Base-by-base conservation (phyloP, 2,113 vertebrate species). In the Pungitius pungitius region DNA sequence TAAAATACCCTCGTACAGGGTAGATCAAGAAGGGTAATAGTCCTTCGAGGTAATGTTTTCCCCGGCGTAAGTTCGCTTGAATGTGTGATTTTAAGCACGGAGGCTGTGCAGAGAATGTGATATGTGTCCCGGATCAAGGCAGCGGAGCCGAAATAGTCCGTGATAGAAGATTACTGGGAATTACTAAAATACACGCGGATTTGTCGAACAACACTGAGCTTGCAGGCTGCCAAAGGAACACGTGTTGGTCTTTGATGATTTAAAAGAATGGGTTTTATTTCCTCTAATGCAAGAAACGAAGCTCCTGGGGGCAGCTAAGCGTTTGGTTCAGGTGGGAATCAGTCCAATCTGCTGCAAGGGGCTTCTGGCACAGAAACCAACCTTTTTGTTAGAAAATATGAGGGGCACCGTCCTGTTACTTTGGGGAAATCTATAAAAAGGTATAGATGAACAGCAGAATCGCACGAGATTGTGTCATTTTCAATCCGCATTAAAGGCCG, bases 391-490 rank as follows among this genome's bases (percentile, higher is more conserved):
- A 30, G 68, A 69, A 42, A 63, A 43, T 37, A 60, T 57, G 69
- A 56, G 51, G 27, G 22, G 3, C 57, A 52, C 8, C 10, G 22
- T 45, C 30, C 57, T 35, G 63, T 49, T 24, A 8, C 58, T 39
- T 35, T 43, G 26, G 35, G 51, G 12, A 70, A 30, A 75, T 59
- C 22, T 30, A 64, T 58, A 18, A 68, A 68, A 72, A 57, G 82
- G 63, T 45, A 27, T 3, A 67, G n/a, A 75, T 65, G 40, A 84
- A 82, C 30, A 81, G 77, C 11, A 70, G 6, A 78, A 76, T 66
- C 40, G 63, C 20, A 57, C 9, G 6, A 39, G 70, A 73, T 26
- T 51, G 35, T 20, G 33, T 40, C 80, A 59, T 81, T 77, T 82
- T 69, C 75, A 67, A 85, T 68, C 14, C 51, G 51, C 33, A 40